Percentiles rank a stretch among this genome's conserved stretches.
These are phyloP conservation scores for Lymantria monacha DNA, from an alignment of 2,888 invertebrate species.

Conservation along the genomic window DNA sequence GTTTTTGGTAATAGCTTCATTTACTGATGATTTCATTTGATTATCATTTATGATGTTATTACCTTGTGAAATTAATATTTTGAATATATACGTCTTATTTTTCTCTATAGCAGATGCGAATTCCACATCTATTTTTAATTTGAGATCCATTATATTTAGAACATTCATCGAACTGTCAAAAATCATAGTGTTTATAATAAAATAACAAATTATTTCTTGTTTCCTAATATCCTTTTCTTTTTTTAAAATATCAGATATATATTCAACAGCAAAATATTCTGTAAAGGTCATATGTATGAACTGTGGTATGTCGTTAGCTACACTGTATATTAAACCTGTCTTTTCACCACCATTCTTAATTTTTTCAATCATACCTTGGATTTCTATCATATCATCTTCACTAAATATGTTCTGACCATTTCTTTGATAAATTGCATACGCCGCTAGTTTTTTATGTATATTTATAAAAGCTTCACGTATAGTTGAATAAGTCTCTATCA, in stretches of 20 bases:
- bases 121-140: background rate
- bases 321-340: conserved; percentile 3
- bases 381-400: conserved; percentile 4
- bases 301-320: background rate
- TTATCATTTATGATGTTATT: background rate
- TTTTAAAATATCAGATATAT: conserved; percentile 3
- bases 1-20: background rate
- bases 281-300: conserved; percentile 5
- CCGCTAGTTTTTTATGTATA: conserved; percentile 11
- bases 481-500: conserved; percentile 1
- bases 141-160: background rate
- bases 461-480: background rate
- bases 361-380: background rate
- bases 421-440: conserved; percentile 4
- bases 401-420: conserved; percentile 1
- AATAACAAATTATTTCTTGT: background rate
- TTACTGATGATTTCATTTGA: background rate
- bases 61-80: background rate
- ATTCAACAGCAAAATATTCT: conserved; percentile 4
- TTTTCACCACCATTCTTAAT: conserved; percentile 10
- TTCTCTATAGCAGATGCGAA: background rate
- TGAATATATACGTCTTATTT: background rate
- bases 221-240: background rate
- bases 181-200: background rate
- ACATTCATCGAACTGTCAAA: background rate